Conservation (phyloP, 2,888 invertebrate species). For the Habroteleia sp. region DNA sequence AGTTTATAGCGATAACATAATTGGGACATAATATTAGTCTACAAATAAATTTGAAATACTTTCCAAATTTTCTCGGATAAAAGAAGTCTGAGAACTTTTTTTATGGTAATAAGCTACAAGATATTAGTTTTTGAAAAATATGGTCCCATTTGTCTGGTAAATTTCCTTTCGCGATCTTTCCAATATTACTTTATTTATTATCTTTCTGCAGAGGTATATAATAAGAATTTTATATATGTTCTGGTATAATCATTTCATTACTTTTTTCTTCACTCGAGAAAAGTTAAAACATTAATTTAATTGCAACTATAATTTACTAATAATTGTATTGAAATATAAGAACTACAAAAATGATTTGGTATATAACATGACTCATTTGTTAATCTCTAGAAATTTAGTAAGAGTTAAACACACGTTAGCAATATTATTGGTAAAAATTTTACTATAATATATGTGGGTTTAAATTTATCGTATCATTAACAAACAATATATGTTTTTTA, state of each 20-base stretch:
- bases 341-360: too few relatives aligned
- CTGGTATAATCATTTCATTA: neutral
- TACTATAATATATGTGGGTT: too few relatives aligned
- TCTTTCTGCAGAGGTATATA: constrained; percentile 4
- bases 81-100: neutral
- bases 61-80: neutral
- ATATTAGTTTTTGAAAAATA: constrained; percentile 14
- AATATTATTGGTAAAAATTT: too few relatives aligned
- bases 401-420: too few relatives aligned
- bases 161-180: constrained; percentile 9
- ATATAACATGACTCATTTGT: too few relatives aligned
- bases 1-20: too few relatives aligned
- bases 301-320: too few relatives aligned
- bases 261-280: neutral
- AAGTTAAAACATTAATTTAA: too few relatives aligned
- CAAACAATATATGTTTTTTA: too few relatives aligned
- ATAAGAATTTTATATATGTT: neutral
- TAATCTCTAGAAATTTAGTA: too few relatives aligned
- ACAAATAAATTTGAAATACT: neutral
- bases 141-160: constrained; percentile 14
- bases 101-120: constrained; percentile 16
- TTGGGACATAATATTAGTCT: neutral
- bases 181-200: constrained; percentile 14
- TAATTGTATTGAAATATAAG: too few relatives aligned
- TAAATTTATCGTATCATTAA: too few relatives aligned